Base-by-base conservation (phyloP, 2,888 invertebrate genomes). In the Himalopsyche tibetana region DNA sequence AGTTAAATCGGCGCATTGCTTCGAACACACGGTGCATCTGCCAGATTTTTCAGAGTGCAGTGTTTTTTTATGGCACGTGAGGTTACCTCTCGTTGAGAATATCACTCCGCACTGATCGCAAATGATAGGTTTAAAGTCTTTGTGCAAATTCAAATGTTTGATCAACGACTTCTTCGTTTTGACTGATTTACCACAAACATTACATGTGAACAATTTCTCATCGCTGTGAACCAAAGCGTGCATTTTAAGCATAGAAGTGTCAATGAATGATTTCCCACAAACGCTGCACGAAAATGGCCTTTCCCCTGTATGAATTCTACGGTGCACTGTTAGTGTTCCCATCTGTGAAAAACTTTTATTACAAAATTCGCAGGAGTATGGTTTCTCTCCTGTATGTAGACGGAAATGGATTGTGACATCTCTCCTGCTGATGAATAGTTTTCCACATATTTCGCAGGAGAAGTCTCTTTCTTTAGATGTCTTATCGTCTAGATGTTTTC, bases 121-220 rank as follows among this genome's bases (percentile, higher is more conserved):
- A 38, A 93, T 90, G 83, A 91, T 91, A n/a, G 91, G 91, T 79
- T 92, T 93, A 12, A 45, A 42, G 88, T 92, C 92, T 1, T 91
- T 90, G 88, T 93, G 93, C 0, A 91, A 90, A 15, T 69, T 45
- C 90, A 94, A 91, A 88, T 94, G 94, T 0, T 92, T 92, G 84
- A 91, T 93, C 0, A 94, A 90, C 83, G 94, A 93, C 17, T 92
- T 92, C 63, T 92, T 92, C 9, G 93, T 92, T 89, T 94, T 92
- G 89, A 94, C 92, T 0, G 92, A 90, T 85, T 94, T 93, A 89
- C 91, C 92, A 89, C 95, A 95, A 36, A 94, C 90, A 82, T 93
- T 93, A 88, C 95, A 95, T 1, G 91, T 91, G 89, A 92, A 94
- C 8, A 94, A 93, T 88, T 92, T 94, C 89, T 94, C 94, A 63